A percentile compares a stretch with the other conserved stretches of the same genome.
Evolutionary conservation across 2,113 vertebrate genomes (phyloP).

Genomic region (Lasiurus cinereus): DNA sequence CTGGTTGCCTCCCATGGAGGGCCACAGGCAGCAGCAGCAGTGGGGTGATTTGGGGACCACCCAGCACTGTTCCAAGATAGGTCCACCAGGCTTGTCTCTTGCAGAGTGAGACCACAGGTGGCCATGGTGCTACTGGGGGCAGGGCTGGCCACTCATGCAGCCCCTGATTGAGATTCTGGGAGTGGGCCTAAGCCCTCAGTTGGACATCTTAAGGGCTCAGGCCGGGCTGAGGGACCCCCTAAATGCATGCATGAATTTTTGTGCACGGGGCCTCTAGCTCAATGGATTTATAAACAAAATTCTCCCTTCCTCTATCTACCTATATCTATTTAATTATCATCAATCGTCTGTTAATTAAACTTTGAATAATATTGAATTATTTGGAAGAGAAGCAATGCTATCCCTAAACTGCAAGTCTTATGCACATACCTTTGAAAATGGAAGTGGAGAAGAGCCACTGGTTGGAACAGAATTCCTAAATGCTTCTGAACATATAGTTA

Average conservation of each 20-base stretch:
- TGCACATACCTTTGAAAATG: not conserved
- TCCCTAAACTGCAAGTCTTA: not conserved
- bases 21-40: too few relatives aligned
- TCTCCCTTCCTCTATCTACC: not conserved
- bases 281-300: not conserved
- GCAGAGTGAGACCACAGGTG: too few relatives aligned
- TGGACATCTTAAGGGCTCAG: too few relatives aligned
- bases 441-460: not conserved
- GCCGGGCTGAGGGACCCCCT: too few relatives aligned
- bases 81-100: too few relatives aligned
- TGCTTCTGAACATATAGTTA: not conserved
- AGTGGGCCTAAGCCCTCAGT: too few relatives aligned
- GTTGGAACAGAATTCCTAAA: not conserved
- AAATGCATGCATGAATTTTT: too few relatives aligned
- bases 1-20: too few relatives aligned
- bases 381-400: not conserved
- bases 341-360: not conserved
- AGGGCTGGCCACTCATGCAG: accelerated
- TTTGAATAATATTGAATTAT: conserved; percentile 16
- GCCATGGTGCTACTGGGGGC: accelerated
- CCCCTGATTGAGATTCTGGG: too few relatives aligned
- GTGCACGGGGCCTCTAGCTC: not conserved
- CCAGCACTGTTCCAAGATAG: too few relatives aligned
- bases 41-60: too few relatives aligned
- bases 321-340: not conserved